Base-by-base conservation (phyloP, 2,797 vertebrate genomes). In the Halcyon smyrnensis region DNA sequence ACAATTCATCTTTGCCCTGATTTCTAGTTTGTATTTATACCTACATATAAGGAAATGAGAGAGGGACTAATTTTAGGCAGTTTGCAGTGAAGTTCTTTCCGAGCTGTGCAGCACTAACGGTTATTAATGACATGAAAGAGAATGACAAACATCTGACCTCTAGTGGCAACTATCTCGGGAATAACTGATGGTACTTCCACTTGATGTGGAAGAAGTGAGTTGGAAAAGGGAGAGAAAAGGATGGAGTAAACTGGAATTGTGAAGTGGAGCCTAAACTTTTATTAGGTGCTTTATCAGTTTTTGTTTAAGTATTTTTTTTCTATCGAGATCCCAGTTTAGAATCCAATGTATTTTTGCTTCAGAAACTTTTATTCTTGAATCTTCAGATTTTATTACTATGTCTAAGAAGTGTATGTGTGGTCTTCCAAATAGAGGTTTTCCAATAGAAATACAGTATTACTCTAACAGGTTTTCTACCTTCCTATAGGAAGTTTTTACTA, bases 101-200 rank as follows among this genome's bases (percentile, higher is more conserved):
- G 23, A 36, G 43, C 15, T 28, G 4, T 14, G n/a, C 51, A 32
- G 73, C 23, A 21, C 2, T 10, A 10, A 27, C 46, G 25, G 76
- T 30, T 65, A 59, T 27, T 8, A 39, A 41, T 28, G 64, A 41
- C 64, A 34, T 19, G 5, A 18, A 70, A 80, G 64, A 91, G 53
- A 85, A 43, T 1, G 79, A 94, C 54, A 76, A 97, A 88, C 83
- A 88, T 59, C 93, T 94, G 94, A 95, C 96, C 93, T 95, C 96
- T 96, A 95, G 96, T 34, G 96, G 96, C 88, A 89, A 68, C 80
- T 73, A 6, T 16, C 76, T 87, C 50, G 32, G 8, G 1, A 51
- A 5, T 20, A 46, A 39, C 68, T 51, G 54, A 28, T 20, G 32
- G 27, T 7, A 6, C 9, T 54, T 30, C 51, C 51, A 11, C 20